Evolutionary conservation across 2,888 invertebrate species (phyloP).

Genomic region (Cosmia pyralina): DNA sequence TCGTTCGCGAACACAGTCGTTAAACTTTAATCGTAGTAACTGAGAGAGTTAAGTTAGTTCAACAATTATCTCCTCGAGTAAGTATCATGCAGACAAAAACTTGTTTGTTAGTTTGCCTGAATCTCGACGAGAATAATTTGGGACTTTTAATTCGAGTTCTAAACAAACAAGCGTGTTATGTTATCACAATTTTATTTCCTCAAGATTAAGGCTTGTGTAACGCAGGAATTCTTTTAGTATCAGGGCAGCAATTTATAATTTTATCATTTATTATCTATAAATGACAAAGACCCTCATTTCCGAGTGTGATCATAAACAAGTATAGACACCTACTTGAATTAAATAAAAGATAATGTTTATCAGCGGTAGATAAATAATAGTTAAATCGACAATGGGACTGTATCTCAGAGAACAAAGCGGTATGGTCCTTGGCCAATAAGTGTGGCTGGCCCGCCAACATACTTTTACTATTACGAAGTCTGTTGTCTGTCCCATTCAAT

Average conservation of each 20-base stretch:
- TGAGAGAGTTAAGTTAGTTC: constrained; percentile 57
- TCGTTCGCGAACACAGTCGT: constrained; percentile 48
- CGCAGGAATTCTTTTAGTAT: constrained; percentile 34
- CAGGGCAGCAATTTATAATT: constrained; percentile 29
- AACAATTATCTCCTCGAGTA: constrained; percentile 53
- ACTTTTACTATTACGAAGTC: constrained; percentile 81
- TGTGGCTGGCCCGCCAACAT: constrained; percentile 72
- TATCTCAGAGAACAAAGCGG: constrained; percentile 77
- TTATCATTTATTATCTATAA: constrained; percentile 47
- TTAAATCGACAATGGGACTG: constrained; percentile 67
- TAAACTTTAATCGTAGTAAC: constrained; percentile 56
- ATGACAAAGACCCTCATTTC: constrained; percentile 41
- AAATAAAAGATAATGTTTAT: constrained; percentile 58
- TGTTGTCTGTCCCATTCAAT: constrained; percentile 69
- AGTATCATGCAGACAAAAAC: constrained; percentile 31
- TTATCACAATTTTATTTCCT: constrained; percentile 44
- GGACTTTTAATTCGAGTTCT: constrained; percentile 27
- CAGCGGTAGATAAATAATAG: constrained; percentile 60
- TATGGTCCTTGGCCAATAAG: constrained; percentile 83
- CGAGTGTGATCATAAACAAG: constrained; percentile 51
- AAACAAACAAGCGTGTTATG: constrained; percentile 13
- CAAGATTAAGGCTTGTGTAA: constrained; percentile 32
- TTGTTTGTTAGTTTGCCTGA: constrained; percentile 27
- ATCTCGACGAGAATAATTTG: constrained; percentile 29
- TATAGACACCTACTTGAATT: constrained; percentile 52